A percentile compares a stretch with the other conserved stretches of the same genome.
phyloP scores from a whole-genome alignment of 2,797 vertebrate species.

The Cyclura pinguis region DNA sequence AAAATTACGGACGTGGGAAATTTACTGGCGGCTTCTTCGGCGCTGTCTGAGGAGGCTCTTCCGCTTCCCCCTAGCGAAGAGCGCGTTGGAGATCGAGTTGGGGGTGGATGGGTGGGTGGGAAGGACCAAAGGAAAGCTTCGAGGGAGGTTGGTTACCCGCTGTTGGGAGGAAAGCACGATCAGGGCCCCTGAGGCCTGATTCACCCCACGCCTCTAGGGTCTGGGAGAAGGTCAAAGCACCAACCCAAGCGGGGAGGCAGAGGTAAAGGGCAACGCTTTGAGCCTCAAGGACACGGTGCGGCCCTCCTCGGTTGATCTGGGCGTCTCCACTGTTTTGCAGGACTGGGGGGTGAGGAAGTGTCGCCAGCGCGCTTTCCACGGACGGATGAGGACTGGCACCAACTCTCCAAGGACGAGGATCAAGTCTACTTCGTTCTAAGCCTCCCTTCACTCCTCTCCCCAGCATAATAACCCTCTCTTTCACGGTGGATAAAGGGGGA shows the following conservation, averaged over 20 bases:
- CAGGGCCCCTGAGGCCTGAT: neutral
- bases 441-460: neutral
- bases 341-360: neutral
- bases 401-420: neutral
- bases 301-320: neutral
- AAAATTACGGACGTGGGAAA: constrained; percentile 67
- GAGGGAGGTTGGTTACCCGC: neutral
- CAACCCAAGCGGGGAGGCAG: neutral
- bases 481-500: neutral
- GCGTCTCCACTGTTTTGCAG: neutral
- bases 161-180: neutral
- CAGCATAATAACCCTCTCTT: no score
- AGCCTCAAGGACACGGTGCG: neutral
- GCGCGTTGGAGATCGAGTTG: neutral
- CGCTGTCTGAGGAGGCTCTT: constrained; percentile 38
- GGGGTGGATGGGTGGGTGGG: neutral
- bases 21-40: constrained; percentile 12
- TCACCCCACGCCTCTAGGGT: neutral
- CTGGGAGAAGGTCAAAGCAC: neutral
- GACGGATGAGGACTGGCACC: neutral
- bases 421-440: neutral
- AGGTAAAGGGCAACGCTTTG: neutral
- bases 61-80: neutral
- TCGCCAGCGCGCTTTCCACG: neutral
- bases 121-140: neutral